Evolutionary conservation across 2,888 invertebrate genomes (phyloP).

Genomic region (Lepidocyrtoides sp.): DNA sequence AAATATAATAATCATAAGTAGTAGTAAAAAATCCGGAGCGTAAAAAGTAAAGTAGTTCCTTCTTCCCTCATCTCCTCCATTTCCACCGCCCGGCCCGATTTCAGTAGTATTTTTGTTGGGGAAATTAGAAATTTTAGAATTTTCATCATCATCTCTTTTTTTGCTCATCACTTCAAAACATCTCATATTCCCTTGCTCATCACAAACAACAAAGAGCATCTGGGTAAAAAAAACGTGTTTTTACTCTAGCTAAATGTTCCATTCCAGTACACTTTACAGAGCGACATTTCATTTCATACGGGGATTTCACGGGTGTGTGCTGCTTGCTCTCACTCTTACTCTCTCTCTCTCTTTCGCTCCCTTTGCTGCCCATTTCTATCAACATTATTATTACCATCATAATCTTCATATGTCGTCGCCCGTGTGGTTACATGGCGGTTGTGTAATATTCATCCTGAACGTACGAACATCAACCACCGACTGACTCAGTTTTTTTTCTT

Average conservation of each 20-base stretch:
- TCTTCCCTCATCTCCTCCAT: conserved; percentile 16
- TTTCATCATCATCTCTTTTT: conserved; percentile 27
- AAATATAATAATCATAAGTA: conserved; percentile 1
- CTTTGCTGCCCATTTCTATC: background rate
- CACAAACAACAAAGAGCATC: conserved; percentile 1
- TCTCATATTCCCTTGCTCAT: background rate
- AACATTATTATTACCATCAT: background rate
- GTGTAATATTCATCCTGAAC: conserved; percentile 52
- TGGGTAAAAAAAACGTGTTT: conserved; percentile 22
- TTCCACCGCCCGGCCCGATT: background rate
- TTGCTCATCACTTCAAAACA: conserved; percentile 19
- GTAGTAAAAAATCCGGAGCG: conserved; percentile 25
- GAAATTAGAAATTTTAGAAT: conserved; percentile 31
- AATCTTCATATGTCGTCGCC: background rate
- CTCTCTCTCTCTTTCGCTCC: background rate
- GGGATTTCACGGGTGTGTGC: conserved; percentile 38
- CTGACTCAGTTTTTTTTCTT: conserved; percentile 59
- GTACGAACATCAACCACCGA: conserved; percentile 67
- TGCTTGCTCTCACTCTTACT: background rate
- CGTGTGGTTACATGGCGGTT: conserved; percentile 20
- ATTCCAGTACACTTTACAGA: background rate
- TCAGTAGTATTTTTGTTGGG: conserved; percentile 23
- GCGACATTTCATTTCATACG: background rate
- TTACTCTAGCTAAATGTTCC: background rate
- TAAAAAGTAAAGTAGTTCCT: conserved; percentile 45